Evolutionary conservation across 2,888 invertebrate species (phyloP), one percentile per base, ranked within the genome.

Genomic region (Orgyia antiqua): DNA sequence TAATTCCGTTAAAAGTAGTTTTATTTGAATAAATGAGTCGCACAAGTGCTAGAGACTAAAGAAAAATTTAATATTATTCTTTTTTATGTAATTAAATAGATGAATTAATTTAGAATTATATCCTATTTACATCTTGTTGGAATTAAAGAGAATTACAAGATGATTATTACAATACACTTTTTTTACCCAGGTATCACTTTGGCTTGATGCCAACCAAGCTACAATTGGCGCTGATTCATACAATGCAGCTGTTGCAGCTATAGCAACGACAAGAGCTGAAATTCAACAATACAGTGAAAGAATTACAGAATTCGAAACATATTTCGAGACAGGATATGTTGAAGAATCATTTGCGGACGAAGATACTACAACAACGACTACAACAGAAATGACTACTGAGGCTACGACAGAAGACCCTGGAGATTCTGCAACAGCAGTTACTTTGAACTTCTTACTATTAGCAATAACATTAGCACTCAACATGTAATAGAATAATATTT

Each of bases 251-350:
- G 34, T 56, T 0, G 51, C 32, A 10, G 75, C 70, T 4, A 57
- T 73, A 1, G 39, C 39, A 0, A 41, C 58, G 1, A 51, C 76
- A 1, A 62, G 71, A 21, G 10, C 17, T 1, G 79, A 78, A 39
- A 49, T 78, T 0, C 39, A 18, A 0, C 84, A 82, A 76, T 69
- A 73, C 4, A 20, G 25, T 1, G 13, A 33, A 1, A 68, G 80
- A 13, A 35, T 60, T 1, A 10, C 37, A 0, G 86, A 86, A 33
- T 60, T 83, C 18, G 43, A 42, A 0, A 21, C 25, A 0, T 86
- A 61, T 51, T 75, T 83, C 17, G 72, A 77, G 2, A 56, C 38
- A 24, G 83, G 84, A 18, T 86, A 70, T 31, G 53, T 60, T 0
- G 74, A 76, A 8, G 63, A 60, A 1, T 43, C 39, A 1, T 42